Conservation (phyloP, 2,797 vertebrate genomes). For the Gadopsis marmoratus region DNA sequence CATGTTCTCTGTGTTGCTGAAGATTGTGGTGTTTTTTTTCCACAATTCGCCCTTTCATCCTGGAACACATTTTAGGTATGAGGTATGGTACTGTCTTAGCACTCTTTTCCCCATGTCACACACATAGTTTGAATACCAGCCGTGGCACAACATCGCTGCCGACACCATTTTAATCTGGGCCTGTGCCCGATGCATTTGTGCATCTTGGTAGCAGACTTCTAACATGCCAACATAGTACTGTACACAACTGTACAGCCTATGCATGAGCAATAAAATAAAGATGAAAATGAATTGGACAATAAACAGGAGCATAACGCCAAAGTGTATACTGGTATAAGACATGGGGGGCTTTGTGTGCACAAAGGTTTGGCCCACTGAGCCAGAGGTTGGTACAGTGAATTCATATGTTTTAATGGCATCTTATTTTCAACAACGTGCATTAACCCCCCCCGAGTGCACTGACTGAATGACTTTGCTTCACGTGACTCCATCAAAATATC, state of each 20-base stretch:
- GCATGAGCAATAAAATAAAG: neutral
- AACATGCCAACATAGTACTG: neutral
- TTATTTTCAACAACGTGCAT: conserved; percentile 13
- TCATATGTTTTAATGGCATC: neutral
- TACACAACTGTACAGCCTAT: neutral
- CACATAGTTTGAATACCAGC: conserved; percentile 28
- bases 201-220: conserved; percentile 2
- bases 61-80: conserved; percentile 18
- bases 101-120: conserved; percentile 5
- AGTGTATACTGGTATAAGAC: neutral
- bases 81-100: neutral
- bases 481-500: conserved; percentile 11
- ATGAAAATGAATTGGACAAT: neutral
- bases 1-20: conserved; percentile 34
- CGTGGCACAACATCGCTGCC: conserved; percentile 1
- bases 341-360: neutral
- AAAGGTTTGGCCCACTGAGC: neutral
- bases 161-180: conserved; percentile 5
- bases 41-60: conserved; percentile 24
- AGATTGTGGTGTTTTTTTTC: conserved; percentile 41
- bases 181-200: conserved; percentile 3
- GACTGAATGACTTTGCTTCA: conserved; percentile 15
- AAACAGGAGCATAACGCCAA: neutral
- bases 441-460: conserved; percentile 6
- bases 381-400: neutral